Percentiles rank a stretch among this genome's conserved stretches.
These are phyloP conservation scores for Peromyscus leucopus DNA, from an alignment of 2,113 vertebrate genomes.

Conservation along the genomic window DNA sequence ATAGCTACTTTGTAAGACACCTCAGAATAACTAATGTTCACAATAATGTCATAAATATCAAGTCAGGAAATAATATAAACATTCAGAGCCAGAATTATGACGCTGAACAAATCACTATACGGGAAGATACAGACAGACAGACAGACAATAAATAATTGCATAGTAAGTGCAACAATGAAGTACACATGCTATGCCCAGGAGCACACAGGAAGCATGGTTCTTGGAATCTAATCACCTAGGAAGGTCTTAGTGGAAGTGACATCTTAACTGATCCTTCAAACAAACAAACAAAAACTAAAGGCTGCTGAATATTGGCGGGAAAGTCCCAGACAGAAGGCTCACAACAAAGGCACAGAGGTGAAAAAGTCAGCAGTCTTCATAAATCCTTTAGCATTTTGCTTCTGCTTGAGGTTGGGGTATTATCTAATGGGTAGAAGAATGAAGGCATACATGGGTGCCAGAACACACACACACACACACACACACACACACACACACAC, in stretches of 20 bases:
- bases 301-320: too few species aligned
- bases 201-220: not conserved
- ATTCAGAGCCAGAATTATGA: not conserved
- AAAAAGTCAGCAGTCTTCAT: too few species aligned
- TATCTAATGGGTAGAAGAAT: not conserved
- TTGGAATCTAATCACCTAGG: not conserved
- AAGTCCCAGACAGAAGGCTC: not conserved
- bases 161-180: not conserved
- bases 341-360: not conserved
- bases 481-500: not conserved
- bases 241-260: not conserved
- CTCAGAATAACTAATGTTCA: not conserved
- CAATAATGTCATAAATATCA: not conserved
- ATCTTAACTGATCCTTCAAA: not conserved
- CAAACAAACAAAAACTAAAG: not conserved
- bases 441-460: not conserved
- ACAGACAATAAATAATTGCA: not conserved
- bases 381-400: not conserved
- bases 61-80: not conserved
- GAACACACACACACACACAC: not conserved
- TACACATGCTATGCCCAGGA: fast-evolving
- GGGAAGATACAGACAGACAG: not conserved
- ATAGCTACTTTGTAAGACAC: not conserved
- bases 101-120: not conserved
- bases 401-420: not conserved